These are phyloP conservation scores for Pemphredon lugubris DNA, from an alignment of 2,888 invertebrate genomes.

Conservation along the genomic window DNA sequence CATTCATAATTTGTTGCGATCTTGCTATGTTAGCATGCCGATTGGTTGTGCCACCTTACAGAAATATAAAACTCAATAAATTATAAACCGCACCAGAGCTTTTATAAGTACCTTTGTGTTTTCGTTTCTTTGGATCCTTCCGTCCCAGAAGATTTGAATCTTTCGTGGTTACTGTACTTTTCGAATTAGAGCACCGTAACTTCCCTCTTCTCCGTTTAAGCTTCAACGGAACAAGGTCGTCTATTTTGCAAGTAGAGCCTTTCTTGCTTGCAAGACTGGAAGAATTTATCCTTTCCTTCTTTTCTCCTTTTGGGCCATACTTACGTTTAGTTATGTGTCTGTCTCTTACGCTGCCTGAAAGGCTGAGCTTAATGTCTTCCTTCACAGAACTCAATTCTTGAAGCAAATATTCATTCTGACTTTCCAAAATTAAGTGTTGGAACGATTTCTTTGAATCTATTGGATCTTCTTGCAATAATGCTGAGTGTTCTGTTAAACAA, in stretches of 20 bases:
- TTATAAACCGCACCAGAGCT: too few species aligned
- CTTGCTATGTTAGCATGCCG: conserved; percentile 30
- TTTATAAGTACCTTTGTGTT: conserved; percentile 60
- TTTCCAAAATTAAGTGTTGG: conserved; percentile 22
- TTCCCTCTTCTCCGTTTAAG: conserved; percentile 66
- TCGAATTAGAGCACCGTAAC: conserved; percentile 69
- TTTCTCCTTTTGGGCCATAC: conserved; percentile 36
- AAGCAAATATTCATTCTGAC: conserved; percentile 14
- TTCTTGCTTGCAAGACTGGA: conserved; percentile 45
- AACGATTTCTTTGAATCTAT: conserved; percentile 9
- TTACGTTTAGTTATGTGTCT: conserved; percentile 29
- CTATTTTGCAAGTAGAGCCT: conserved; percentile 44
- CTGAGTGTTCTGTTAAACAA: conserved; percentile 52
- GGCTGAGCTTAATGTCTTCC: conserved; percentile 46
- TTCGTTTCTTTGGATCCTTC: conserved; percentile 55
- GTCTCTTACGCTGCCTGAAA: conserved; percentile 25
- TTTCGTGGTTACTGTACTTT: conserved; percentile 70
- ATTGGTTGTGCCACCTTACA: conserved; percentile 35
- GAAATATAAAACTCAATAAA: too few species aligned
- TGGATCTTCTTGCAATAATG: conserved; percentile 43
- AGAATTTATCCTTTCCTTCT: conserved; percentile 44
- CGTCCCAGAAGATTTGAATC: conserved; percentile 57
- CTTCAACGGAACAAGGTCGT: conserved; percentile 60
- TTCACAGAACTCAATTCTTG: conserved; percentile 6
- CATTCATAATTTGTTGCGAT: conserved; percentile 55